These are phyloP conservation scores for Danionella dracula DNA, from an alignment of 2,797 vertebrate genomes.

Conservation along the genomic window DNA sequence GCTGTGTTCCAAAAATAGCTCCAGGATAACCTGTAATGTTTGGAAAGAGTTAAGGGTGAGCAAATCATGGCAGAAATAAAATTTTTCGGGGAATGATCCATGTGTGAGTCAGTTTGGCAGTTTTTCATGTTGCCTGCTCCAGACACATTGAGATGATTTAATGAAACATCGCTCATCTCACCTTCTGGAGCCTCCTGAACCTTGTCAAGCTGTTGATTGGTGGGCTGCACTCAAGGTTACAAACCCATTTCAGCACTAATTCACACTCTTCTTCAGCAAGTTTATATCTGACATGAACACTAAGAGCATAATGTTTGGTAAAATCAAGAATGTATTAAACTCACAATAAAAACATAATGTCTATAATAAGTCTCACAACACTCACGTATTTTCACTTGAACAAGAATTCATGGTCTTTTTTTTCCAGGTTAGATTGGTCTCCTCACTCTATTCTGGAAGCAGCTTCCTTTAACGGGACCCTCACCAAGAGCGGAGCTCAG, in stretches of 20 bases:
- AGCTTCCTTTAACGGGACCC: neutral
- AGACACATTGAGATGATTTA: slow-evolving; percentile 7
- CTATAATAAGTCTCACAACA: no score
- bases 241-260: slow-evolving; percentile 1
- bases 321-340: no score
- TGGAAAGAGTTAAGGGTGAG: neutral
- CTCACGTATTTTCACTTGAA: neutral
- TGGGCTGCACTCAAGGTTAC: slow-evolving; percentile 6
- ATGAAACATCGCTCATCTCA: slow-evolving; percentile 13
- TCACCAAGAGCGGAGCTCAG: slow-evolving; percentile 22
- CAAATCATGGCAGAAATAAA: neutral
- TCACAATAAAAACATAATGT: no score
- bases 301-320: no score
- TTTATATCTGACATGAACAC: neutral
- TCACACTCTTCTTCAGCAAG: neutral
- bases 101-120: neutral
- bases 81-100: neutral
- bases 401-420: neutral
- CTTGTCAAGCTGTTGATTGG: slow-evolving; percentile 20
- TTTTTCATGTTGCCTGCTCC: neutral
- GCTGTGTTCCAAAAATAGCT: neutral
- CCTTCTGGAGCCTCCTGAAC: slow-evolving; percentile 7
- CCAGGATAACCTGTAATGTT: neutral
- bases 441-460: neutral
- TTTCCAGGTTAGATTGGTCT: slow-evolving; percentile 37